phyloP scores from a whole-genome alignment of 2,113 vertebrate species.

The Myanophis thanlyinensis region DNA sequence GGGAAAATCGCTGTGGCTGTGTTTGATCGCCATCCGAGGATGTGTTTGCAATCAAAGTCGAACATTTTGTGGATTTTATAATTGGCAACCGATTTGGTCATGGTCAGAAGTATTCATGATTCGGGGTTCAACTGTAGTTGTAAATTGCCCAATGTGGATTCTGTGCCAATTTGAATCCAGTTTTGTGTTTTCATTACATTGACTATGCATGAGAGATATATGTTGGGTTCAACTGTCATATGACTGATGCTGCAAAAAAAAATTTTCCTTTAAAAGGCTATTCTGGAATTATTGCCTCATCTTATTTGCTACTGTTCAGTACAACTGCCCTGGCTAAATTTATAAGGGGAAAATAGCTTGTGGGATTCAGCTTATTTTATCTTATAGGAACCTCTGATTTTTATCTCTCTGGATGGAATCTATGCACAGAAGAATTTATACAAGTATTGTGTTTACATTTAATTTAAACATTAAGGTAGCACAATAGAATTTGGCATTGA shows the following conservation, averaged over 20 bases:
- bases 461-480: neutral
- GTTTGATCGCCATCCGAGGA: too few relatives aligned
- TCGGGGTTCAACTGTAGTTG: too few relatives aligned
- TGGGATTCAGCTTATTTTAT: neutral
- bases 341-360: neutral
- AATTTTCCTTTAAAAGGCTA: neutral
- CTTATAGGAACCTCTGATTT: neutral
- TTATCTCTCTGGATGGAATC: neutral
- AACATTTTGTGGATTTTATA: too few relatives aligned
- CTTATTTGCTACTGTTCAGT: neutral
- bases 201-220: neutral
- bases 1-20: too few relatives aligned
- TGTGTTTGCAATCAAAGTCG: too few relatives aligned
- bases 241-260: neutral
- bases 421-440: neutral
- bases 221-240: neutral
- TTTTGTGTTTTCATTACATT: neutral
- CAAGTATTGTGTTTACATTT: neutral
- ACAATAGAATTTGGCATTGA: neutral
- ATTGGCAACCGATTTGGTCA: too few relatives aligned
- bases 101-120: too few relatives aligned
- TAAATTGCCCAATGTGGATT: neutral
- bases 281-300: neutral
- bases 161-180: neutral
- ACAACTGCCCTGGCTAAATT: neutral